These are phyloP conservation scores for Listrodromus nycthemerus DNA, from an alignment of 2,888 invertebrate genomes.

Conservation along the genomic window DNA sequence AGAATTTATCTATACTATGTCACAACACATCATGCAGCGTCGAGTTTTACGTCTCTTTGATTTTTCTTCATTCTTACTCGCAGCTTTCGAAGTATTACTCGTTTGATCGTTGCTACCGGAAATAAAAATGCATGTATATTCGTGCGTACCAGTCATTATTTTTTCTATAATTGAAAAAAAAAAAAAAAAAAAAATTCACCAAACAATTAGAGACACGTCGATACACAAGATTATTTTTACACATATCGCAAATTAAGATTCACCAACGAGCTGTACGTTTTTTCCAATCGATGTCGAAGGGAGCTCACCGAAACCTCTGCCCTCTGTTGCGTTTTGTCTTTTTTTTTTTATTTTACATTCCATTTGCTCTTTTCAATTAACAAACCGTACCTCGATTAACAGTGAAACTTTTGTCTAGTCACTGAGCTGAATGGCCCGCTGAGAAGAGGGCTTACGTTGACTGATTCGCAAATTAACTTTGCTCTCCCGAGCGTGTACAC, in stretches of 20 bases:
- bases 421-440: conserved; percentile 82
- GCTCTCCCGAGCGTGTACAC: conserved; percentile 10
- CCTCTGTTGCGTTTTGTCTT: conserved; percentile 26
- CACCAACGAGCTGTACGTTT: conserved; percentile 26
- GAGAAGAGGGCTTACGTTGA: conserved; percentile 81
- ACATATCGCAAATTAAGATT: conserved; percentile 31
- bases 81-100: conserved; percentile 55
- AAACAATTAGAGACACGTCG: conserved; percentile 65
- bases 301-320: conserved; percentile 11
- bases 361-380: conserved; percentile 58
- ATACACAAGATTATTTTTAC: conserved; percentile 59
- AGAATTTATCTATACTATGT: conserved; percentile 22
- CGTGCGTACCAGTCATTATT: conserved; percentile 67
- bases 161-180: conserved; percentile 1
- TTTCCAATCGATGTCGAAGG: conserved; percentile 18
- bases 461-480: conserved; percentile 79
- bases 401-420: conserved; percentile 78
- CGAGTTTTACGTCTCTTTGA: conserved; percentile 40
- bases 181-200: not conserved
- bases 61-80: conserved; percentile 51
- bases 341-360: conserved; percentile 54
- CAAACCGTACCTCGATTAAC: conserved; percentile 58
- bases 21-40: conserved; percentile 54
- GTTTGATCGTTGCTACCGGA: conserved; percentile 65
- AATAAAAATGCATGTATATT: conserved; percentile 68